Evolutionary conservation across 2,797 vertebrate genomes (phyloP).

Genomic region (Gallirallus australis): DNA sequence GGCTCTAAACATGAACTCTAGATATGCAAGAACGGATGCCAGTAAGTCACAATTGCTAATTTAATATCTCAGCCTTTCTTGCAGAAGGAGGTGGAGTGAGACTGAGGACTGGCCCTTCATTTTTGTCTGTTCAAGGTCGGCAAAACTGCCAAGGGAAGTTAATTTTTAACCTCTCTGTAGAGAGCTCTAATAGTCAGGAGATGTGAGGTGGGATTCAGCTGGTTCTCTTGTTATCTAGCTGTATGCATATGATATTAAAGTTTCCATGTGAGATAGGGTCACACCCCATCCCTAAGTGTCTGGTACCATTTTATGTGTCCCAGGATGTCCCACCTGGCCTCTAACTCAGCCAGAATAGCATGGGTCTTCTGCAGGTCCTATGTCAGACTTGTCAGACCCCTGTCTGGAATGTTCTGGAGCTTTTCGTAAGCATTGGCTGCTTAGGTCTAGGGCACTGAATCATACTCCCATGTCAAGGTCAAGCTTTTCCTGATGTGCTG

Average conservation of each 20-base stretch:
- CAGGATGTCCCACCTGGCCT: not conserved
- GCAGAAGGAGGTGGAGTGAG: not conserved
- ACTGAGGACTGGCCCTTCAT: not conserved
- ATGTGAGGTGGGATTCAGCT: not conserved
- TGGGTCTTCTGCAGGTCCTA: not conserved
- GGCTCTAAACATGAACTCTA: not conserved
- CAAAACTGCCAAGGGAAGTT: not conserved
- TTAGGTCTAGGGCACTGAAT: not conserved
- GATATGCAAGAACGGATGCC: not conserved
- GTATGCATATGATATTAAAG: not conserved
- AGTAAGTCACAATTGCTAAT: not conserved
- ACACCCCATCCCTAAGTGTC: not conserved
- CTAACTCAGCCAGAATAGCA: not conserved
- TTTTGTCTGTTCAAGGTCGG: not conserved
- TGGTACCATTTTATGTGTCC: not conserved
- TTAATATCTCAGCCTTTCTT: not conserved
- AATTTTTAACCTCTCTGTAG: not conserved
- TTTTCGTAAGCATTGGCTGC: not conserved
- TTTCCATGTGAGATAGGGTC: not conserved
- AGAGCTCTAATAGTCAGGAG: not conserved
- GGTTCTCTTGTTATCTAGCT: not conserved
- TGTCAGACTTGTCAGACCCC: not conserved
- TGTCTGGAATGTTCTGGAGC: not conserved
- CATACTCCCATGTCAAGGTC: not conserved
- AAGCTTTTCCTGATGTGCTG: not conserved